Evolutionary conservation across 2,888 invertebrate species (phyloP).

Genomic region (Frankliniella intonsa): DNA sequence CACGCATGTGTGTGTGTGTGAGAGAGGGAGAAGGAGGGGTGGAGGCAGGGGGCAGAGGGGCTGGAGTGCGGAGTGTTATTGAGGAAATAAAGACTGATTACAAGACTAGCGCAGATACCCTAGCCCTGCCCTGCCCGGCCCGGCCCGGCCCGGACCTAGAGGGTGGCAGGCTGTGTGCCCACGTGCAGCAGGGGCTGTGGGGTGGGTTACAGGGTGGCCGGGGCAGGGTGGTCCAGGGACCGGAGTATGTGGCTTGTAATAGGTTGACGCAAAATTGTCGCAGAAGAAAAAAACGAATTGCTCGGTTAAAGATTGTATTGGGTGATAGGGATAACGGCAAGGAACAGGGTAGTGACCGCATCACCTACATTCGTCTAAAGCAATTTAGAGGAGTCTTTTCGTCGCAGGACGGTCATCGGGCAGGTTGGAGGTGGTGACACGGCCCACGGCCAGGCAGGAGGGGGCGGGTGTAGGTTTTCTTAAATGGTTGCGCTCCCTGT

Average conservation of each 20-base stretch:
- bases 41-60: neutral
- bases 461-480: neutral
- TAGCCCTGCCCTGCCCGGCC: neutral
- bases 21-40: neutral
- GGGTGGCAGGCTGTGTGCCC: neutral
- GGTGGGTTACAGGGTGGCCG: neutral
- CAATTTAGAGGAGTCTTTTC: no score
- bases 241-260: no score
- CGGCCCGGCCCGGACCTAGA: neutral
- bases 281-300: no score
- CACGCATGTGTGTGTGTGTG: neutral
- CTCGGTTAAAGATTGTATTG: no score
- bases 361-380: no score
- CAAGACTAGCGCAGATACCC: neutral
- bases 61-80: neutral
- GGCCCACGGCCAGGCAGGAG: neutral
- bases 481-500: neutral
- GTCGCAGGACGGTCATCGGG: no score
- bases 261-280: no score
- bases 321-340: no score
- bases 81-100: slow-evolving; percentile 23
- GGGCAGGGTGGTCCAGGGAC: neutral
- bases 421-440: no score
- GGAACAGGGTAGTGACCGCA: no score
- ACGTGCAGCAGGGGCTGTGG: neutral